phyloP scores from a whole-genome alignment of 2,113 vertebrate species.

The Orientallactaga bullata region DNA sequence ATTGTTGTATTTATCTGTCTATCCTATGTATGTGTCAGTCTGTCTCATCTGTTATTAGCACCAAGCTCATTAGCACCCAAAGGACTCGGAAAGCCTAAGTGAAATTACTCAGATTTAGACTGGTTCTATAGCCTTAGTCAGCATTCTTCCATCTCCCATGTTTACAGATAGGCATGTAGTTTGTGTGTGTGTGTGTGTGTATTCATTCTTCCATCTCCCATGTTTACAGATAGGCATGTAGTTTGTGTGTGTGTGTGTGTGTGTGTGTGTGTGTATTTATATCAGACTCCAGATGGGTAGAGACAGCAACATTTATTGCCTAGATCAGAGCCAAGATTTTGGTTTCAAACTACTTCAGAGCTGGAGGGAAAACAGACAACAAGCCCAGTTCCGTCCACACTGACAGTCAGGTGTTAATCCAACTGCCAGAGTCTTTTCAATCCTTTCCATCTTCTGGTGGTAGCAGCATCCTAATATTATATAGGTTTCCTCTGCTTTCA shows the following conservation, averaged over 20 bases:
- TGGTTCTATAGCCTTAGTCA: background rate
- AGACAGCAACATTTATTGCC: conserved; percentile 51
- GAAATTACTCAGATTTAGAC: background rate
- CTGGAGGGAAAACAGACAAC: conserved; percentile 45
- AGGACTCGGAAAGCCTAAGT: background rate
- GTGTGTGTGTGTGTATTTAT: conserved; percentile 59
- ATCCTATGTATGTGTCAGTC: background rate
- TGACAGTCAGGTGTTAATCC: background rate
- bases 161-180: background rate
- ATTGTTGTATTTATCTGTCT: background rate
- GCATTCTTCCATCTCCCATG: background rate
- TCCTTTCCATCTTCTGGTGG: background rate
- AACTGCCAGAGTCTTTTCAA: background rate
- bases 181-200: background rate
- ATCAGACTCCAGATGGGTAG: conserved; percentile 62
- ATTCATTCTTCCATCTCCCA: background rate
- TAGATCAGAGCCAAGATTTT: conserved; percentile 52
- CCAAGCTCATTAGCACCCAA: background rate
- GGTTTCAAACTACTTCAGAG: conserved; percentile 14
- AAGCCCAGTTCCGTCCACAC: background rate
- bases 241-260: background rate
- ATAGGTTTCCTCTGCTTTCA: background rate
- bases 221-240: background rate
- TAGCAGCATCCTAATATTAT: background rate
- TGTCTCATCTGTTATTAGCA: background rate